Evolutionary conservation across 2,888 invertebrate genomes (phyloP).

Genomic region (Eremobia ochroleuca): DNA sequence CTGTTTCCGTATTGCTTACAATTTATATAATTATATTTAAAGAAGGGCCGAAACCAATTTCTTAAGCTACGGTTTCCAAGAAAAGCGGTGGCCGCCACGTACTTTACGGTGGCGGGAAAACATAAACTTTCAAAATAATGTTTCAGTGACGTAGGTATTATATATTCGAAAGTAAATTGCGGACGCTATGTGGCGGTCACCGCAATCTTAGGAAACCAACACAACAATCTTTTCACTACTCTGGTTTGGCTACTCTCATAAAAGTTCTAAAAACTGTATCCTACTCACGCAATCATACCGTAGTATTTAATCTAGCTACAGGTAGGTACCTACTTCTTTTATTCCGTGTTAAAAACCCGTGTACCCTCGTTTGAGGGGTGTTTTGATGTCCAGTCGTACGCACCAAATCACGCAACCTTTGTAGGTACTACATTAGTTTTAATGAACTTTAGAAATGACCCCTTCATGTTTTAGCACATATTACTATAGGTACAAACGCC

Average conservation of each 20-base stretch:
- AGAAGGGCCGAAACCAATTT: background rate
- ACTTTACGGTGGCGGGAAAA: background rate
- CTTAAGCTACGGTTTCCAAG: background rate
- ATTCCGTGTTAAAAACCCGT: conserved; percentile 29
- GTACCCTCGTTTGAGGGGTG: conserved; percentile 8
- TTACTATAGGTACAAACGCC: too few species aligned
- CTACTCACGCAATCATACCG: background rate
- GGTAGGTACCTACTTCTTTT: conserved; percentile 3
- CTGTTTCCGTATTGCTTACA: background rate
- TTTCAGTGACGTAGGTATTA: background rate
- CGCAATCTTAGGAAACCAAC: background rate
- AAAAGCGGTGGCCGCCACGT: background rate
- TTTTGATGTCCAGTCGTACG: conserved; percentile 45
- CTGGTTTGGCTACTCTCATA: background rate
- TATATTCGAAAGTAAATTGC: background rate
- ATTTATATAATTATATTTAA: too few species aligned
- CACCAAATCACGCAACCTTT: conserved; percentile 49
- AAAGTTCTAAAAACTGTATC: background rate
- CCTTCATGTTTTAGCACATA: background rate
- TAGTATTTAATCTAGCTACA: background rate
- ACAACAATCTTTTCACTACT: background rate
- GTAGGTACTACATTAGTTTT: conserved; percentile 47
- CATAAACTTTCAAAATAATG: background rate
- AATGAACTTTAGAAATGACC: conserved; percentile 32
- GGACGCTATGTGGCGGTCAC: background rate